phyloP scores from a whole-genome alignment of 1,140 invertebrate genomes.

The Drosophila ohnishii region DNA sequence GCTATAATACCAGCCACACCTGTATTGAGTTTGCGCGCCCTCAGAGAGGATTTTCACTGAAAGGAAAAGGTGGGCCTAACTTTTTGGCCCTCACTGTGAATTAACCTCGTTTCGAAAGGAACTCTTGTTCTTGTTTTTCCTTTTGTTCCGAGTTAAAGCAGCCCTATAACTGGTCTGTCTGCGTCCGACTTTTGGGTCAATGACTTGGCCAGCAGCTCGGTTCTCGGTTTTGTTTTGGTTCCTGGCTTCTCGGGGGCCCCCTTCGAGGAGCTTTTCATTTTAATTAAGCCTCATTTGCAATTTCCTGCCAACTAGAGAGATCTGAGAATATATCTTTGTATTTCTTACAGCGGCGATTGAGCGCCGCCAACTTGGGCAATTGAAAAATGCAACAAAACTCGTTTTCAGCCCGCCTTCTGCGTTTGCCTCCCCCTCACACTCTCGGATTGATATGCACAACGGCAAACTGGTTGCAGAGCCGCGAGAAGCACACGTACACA shows the following conservation, averaged over 20 bases:
- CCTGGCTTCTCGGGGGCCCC: constrained; percentile 17
- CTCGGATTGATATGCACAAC: constrained; percentile 49
- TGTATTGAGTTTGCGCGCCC: constrained; percentile 66
- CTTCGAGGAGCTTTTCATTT: constrained; percentile 8
- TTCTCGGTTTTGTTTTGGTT: constrained; percentile 70
- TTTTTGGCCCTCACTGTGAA: constrained; percentile 49
- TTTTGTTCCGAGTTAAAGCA: constrained; percentile 32
- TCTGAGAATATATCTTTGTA: constrained; percentile 9
- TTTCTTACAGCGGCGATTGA: not conserved
- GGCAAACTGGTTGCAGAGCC: constrained; percentile 48
- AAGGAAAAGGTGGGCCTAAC: constrained; percentile 1
- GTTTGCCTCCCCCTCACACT: constrained; percentile 11
- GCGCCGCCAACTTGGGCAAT: constrained; percentile 42
- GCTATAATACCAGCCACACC: constrained; percentile 55
- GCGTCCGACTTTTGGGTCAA: constrained; percentile 62
- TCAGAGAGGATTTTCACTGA: constrained; percentile 8
- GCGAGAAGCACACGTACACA: constrained; percentile 15
- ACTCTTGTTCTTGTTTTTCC: constrained; percentile 24
- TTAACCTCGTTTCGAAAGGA: constrained; percentile 71
- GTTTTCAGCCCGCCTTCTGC: constrained; percentile 32
- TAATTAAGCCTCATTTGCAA: constrained; percentile 45
- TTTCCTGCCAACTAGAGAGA: constrained; percentile 40
- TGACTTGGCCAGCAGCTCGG: constrained; percentile 56
- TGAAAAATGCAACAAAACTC: constrained; percentile 71
- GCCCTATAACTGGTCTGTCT: constrained; percentile 74